Base-by-base conservation (phyloP, 2,113 vertebrate species). In the Colaptes auratus region DNA sequence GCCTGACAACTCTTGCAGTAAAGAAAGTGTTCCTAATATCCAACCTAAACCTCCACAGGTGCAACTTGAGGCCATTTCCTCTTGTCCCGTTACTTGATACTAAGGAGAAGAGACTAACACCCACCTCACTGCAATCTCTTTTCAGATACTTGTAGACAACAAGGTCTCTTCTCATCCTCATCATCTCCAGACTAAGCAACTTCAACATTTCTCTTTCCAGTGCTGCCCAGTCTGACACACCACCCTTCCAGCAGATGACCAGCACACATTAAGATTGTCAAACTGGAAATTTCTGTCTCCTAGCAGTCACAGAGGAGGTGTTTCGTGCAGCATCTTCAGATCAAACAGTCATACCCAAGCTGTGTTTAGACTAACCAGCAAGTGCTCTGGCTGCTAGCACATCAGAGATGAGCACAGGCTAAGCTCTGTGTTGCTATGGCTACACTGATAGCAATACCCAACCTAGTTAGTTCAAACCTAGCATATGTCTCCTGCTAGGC, bases 361-460 rank as follows among this genome's bases (percentile, higher is more conserved):
- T 56, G 48, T 35, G 42, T 86, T 82, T 59, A 91, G 56, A 70
- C 39, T 71, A 83, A 77, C 95, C 9, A 74, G 71, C 48, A 61
- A 75, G n/a, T 1, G 1, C 24, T 87, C 39, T n/a, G 39, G 21
- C 63, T 92, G 71, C 79, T 77, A 18, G 23, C 52, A 36, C 0
- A 0, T 63, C 15, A 78, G 76, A 93, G 69, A 66, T 56, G 82
- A 93, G 79, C 7, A 1, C 64, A 48, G 69, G 28, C 79, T 71
- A 50, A 74, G 72, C 52, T 70, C 25, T 1, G 11, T 24, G 96
- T 96, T 96, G 86, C 93, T 83, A 95, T 93, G 93, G 86, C 76
- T 96, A 94, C 93, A n/a, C 0, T 33, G 76, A 91, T 71, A 88
- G 42, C 56, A 86, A 52, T 75, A 86, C 46, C 56, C 90, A 88